Evolutionary conservation across 2,113 vertebrate genomes (phyloP).

Genomic region (Leiothrix lutea): DNA sequence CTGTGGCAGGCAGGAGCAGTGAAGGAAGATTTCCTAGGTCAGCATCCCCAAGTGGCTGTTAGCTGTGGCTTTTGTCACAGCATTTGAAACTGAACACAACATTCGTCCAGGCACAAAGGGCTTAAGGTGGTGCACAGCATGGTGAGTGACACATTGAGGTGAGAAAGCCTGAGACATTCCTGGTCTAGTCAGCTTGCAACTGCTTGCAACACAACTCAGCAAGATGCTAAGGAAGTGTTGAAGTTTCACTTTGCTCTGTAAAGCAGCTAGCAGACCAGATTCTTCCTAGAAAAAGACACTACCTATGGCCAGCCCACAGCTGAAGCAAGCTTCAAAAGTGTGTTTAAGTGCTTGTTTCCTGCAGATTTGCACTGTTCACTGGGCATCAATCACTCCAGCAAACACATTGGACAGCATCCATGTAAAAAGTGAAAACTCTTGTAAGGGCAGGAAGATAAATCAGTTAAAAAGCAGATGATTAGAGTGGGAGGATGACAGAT

Average conservation of each 20-base stretch:
- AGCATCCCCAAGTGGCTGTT: fast-evolving
- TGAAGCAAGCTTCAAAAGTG: background rate
- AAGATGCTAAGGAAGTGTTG: background rate
- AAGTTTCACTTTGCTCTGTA: background rate
- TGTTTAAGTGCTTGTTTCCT: background rate
- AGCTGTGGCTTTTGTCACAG: background rate
- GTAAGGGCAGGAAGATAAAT: background rate
- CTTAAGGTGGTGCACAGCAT: background rate
- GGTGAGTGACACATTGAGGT: fast-evolving
- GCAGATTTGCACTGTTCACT: background rate
- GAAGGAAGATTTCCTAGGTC: background rate
- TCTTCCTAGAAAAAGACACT: background rate
- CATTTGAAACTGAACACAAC: background rate
- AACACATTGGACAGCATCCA: background rate
- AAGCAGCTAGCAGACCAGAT: background rate
- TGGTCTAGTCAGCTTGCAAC: background rate
- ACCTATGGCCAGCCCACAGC: background rate
- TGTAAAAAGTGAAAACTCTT: background rate
- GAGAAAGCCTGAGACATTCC: background rate
- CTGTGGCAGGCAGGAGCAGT: too few species aligned
- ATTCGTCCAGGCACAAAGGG: background rate
- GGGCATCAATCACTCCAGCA: background rate
- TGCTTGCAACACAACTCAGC: background rate
- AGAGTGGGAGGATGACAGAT: background rate
- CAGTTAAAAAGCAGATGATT: background rate